Evolutionary conservation across 2,888 invertebrate genomes (phyloP).

Genomic region (Nineta flava): DNA sequence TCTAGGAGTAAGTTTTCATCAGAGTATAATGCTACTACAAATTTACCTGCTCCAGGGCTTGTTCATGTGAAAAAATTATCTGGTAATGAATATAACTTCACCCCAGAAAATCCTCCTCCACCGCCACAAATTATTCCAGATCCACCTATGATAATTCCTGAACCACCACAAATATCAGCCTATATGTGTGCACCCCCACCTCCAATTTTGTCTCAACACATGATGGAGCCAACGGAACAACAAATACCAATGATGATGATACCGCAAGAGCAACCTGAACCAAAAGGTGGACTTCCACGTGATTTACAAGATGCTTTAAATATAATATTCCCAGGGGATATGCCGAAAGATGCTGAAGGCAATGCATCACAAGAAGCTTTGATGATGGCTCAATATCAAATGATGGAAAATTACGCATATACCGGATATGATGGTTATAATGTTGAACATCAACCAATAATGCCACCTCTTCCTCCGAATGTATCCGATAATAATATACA

Average conservation of each 20-base stretch:
- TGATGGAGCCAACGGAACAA: constrained; percentile 17
- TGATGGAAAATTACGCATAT: constrained; percentile 10
- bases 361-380: constrained; percentile 5
- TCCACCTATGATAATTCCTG: constrained; percentile 22
- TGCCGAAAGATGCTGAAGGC: constrained; percentile 10
- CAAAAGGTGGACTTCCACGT: constrained; percentile 32
- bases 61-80: constrained; percentile 3
- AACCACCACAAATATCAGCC: constrained; percentile 17
- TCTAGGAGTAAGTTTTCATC: constrained; percentile 18
- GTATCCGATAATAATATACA: constrained; percentile 15
- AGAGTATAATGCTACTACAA: constrained; percentile 25
- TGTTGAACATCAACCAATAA: background rate
- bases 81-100: background rate
- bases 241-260: constrained; percentile 15
- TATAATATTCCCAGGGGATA: constrained; percentile 40
- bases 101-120: constrained; percentile 5
- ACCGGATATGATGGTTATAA: constrained; percentile 8
- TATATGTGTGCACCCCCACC: constrained; percentile 19
- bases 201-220: constrained; percentile 12
- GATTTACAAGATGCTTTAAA: constrained; percentile 51
- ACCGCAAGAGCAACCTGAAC: constrained; percentile 21
- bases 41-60: constrained; percentile 10
- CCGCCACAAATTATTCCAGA: constrained; percentile 22
- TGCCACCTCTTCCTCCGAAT: constrained; percentile 6
- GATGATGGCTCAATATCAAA: constrained; percentile 10